Conservation (phyloP, 2,888 invertebrate genomes). For the Callinectes sapidus region DNA sequence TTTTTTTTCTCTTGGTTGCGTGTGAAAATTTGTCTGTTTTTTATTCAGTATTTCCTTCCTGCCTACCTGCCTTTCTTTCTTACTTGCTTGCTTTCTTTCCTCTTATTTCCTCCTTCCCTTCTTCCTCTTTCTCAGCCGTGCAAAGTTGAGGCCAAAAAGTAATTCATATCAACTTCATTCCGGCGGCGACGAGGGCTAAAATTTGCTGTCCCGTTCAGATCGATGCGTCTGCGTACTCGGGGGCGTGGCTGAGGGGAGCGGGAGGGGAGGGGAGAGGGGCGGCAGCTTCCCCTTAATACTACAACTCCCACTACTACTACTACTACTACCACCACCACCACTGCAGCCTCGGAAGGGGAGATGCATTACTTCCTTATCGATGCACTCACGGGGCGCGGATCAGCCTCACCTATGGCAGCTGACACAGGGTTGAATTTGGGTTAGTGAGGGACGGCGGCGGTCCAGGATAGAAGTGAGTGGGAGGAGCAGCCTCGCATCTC, state of each 20-base stretch:
- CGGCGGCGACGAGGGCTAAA: slow-evolving; percentile 59
- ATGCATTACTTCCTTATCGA: background rate
- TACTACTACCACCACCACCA: background rate
- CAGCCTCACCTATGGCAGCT: background rate
- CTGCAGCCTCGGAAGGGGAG: background rate
- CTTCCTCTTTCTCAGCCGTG: background rate
- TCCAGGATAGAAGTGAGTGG: slow-evolving; percentile 27
- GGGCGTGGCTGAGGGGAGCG: slow-evolving; percentile 52
- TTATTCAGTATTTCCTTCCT: background rate
- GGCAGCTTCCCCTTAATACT: background rate
- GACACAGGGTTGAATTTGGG: slow-evolving; percentile 43
- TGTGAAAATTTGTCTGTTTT: background rate
- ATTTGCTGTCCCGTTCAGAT: slow-evolving; percentile 55
- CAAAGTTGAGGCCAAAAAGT: slow-evolving; percentile 19
- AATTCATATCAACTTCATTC: slow-evolving; percentile 53
- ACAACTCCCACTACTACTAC: background rate
- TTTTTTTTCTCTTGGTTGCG: background rate
- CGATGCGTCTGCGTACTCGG: slow-evolving; percentile 59
- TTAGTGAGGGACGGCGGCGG: slow-evolving; percentile 15
- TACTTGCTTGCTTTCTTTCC: background rate
- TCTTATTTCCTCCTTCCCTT: background rate
- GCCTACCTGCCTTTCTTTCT: background rate
- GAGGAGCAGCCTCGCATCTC: background rate
- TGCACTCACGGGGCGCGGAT: background rate
- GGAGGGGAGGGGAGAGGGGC: background rate